A percentile compares a stretch with the other conserved stretches of the same genome.
phyloP scores from a whole-genome alignment of 2,888 invertebrate species.

The Drosophila helvetica region DNA sequence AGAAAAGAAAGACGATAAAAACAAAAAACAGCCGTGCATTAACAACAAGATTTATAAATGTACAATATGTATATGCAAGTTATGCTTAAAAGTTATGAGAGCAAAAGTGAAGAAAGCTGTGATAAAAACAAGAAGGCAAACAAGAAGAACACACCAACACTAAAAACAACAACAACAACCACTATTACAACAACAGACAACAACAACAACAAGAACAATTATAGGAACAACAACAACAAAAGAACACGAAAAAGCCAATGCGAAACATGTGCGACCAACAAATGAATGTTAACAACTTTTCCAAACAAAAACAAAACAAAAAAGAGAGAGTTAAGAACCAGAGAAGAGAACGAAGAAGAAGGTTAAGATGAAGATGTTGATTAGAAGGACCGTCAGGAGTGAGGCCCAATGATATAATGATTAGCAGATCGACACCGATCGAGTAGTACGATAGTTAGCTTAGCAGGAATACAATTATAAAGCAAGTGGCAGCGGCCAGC shows the following conservation, averaged over 20 bases:
- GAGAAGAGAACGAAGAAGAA: conserved; percentile 21
- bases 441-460: conserved; percentile 51
- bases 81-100: conserved; percentile 71
- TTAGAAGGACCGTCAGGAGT: neutral
- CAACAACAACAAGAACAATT: conserved; percentile 37
- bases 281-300: conserved; percentile 73
- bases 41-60: conserved; percentile 60
- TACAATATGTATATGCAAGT: conserved; percentile 63
- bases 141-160: conserved; percentile 19
- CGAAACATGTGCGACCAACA: conserved; percentile 78
- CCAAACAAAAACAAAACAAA: conserved; percentile 37
- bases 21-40: conserved; percentile 55
- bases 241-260: conserved; percentile 63
- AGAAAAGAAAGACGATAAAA: conserved; percentile 23
- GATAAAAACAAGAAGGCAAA: conserved; percentile 62
- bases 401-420: conserved; percentile 8
- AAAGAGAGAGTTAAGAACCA: conserved; percentile 22
- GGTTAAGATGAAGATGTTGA: conserved; percentile 24
- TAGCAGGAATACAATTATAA: conserved; percentile 38
- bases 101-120: conserved; percentile 73
- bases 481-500: conserved; percentile 16
- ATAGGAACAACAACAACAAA: conserved; percentile 42
- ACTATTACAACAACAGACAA: conserved; percentile 14
- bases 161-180: conserved; percentile 37
- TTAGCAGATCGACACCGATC: conserved; percentile 22